phyloP scores from a whole-genome alignment of 2,113 vertebrate species.

The Carassius auratus region DNA sequence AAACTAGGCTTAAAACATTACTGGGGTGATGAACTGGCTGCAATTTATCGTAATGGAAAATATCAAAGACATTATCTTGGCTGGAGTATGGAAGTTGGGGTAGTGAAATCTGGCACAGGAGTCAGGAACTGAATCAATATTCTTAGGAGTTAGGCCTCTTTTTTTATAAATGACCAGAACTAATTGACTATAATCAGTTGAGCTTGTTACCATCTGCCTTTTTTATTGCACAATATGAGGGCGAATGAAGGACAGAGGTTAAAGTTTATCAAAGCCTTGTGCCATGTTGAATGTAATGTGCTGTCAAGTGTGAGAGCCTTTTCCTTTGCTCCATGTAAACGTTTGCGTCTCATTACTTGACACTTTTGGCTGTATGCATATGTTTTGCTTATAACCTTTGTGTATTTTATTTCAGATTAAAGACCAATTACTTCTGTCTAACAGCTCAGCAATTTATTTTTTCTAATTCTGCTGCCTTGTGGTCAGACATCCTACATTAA shows the following conservation, averaged over 20 bases:
- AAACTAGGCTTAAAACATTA: constrained; percentile 50
- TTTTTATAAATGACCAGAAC: constrained; percentile 36
- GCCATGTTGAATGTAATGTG: constrained; percentile 14
- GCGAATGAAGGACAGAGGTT: neutral
- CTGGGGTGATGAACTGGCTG: constrained; percentile 51
- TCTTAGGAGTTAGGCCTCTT: neutral
- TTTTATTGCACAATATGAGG: neutral
- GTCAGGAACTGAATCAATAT: neutral
- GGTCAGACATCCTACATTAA: constrained; percentile 18
- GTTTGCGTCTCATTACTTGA: neutral
- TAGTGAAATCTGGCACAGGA: constrained; percentile 3
- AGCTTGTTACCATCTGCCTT: constrained; percentile 35
- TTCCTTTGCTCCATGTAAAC: constrained; percentile 9
- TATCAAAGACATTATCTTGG: constrained; percentile 40
- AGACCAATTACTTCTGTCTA: neutral
- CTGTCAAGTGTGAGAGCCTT: neutral
- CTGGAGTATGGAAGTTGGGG: constrained; percentile 25
- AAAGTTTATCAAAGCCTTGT: neutral
- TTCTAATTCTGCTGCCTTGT: neutral
- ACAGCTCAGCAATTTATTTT: neutral
- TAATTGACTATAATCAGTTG: constrained; percentile 39
- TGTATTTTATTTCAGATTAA: constrained; percentile 33
- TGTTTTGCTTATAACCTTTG: constrained; percentile 20
- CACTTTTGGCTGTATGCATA: constrained; percentile 27
- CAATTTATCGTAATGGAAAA: constrained; percentile 34